Percentiles rank a stretch among this genome's conserved stretches.
Conservation (phyloP, 2,797 vertebrate genomes). For the Lindbergichthys nudifrons region DNA sequence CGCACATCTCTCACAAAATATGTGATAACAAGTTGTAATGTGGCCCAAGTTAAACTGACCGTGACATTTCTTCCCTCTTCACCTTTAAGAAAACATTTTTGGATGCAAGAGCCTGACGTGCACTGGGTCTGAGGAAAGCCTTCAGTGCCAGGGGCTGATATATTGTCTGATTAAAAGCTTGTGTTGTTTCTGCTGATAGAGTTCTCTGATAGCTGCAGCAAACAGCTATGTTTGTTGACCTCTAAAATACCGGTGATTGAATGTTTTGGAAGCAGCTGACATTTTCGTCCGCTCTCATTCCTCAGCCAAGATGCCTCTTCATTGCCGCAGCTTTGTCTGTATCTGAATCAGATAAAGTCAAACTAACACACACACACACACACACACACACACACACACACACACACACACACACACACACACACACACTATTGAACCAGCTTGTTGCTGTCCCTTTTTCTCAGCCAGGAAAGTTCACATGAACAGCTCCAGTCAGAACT, state of each 20-base stretch:
- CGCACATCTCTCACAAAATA: conserved; percentile 15
- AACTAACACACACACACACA: conserved; percentile 45
- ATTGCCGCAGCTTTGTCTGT: conserved; percentile 51
- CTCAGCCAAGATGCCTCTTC: conserved; percentile 60
- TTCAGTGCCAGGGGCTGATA: conserved; percentile 58
- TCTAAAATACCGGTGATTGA: conserved; percentile 49
- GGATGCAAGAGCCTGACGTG: conserved; percentile 38
- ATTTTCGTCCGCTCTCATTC: conserved; percentile 69
- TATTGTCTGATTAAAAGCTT: conserved; percentile 66
- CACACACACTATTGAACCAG: conserved; percentile 43
- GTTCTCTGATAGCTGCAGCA: conserved; percentile 56
- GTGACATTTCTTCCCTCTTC: conserved; percentile 64
- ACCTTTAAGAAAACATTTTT: conserved; percentile 47
- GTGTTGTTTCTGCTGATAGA: conserved; percentile 61
- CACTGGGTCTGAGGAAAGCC: conserved; percentile 45
- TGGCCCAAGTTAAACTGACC: conserved; percentile 63
- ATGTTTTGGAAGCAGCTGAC: conserved; percentile 68
- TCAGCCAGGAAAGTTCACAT: conserved; percentile 45
- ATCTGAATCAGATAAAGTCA: conserved; percentile 67
- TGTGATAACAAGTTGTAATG: conserved; percentile 35
- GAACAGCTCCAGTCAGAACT: conserved; percentile 41
- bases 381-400: conserved; percentile 34
- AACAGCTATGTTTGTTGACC: conserved; percentile 57
- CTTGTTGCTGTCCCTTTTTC: conserved; percentile 61
- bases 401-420: conserved; percentile 41